Base-by-base conservation (phyloP, 2,797 vertebrate genomes). In the Hoplostethus atlanticus region DNA sequence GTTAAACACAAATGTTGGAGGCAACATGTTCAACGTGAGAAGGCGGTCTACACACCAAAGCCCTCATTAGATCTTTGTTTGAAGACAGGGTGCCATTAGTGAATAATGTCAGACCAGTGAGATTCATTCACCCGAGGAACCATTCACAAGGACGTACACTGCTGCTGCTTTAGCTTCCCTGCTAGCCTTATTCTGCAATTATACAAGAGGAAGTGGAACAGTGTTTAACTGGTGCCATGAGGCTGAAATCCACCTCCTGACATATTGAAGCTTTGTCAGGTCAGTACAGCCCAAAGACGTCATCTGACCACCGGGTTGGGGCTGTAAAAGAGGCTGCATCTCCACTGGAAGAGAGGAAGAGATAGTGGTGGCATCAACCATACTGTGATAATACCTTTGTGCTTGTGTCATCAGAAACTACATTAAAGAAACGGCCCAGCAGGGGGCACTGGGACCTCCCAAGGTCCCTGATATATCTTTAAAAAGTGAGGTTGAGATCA, bases 11-110 rank as follows among this genome's bases (percentile, higher is more conserved):
- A 81, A 67, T 70, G 77, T 55, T 34, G 17, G 40, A 72, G 60
- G 17, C 56, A 34, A 64, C 66, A 69, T 2, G 12, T 8, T 77
- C 1, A 56, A 42, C 64, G 50, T 30, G 7, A 56, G 54, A 76
- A 55, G 16, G 36, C 42, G 4, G 17, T 12, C 64, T 76, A 58
- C 56, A 38, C 71, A 74, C 54, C 55, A 75, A 85, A 84, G 64
- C 62, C 50, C 30, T 75, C 57, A 81, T 87, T 78, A 74, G 31
- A 51, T 70, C 17, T 65, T 82, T 25, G 31, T 30, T 66, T 15
- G 61, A 21, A 44, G 55, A 56, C 57, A 61, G 65, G 53, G n/a
- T 47, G 44, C 50, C 67, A 70, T 78, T 75, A 47, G 51, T 51
- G 57, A 73, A 61, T 74, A 64, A 57, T 16, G 65, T 57, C 3